Conservation (phyloP, 2,797 vertebrate genomes). For the Sebastes reedi region DNA sequence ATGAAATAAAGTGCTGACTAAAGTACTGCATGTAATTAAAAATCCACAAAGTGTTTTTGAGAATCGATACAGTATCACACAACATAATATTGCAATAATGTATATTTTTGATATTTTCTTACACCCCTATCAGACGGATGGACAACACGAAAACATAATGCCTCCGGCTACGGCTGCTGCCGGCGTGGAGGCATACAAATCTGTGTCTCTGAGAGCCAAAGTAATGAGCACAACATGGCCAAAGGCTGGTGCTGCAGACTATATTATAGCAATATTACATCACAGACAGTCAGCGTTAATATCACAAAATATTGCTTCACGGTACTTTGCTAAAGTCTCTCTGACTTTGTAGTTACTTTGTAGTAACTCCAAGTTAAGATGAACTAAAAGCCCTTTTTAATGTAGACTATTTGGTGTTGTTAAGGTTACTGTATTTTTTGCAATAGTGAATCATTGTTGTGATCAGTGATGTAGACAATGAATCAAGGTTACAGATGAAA, state of each 20-base stretch:
- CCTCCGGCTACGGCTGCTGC: no score
- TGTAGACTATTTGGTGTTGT: background rate
- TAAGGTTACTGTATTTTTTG: background rate
- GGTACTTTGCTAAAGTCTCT: background rate
- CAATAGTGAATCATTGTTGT: background rate
- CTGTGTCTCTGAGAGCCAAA: background rate
- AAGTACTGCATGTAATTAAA: no score
- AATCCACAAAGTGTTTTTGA: no score
- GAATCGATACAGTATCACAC: no score
- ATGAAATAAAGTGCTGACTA: no score
- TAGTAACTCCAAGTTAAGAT: background rate
- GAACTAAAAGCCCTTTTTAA: background rate
- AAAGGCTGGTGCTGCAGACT: background rate
- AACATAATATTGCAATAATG: no score
- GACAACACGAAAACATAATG: no score
- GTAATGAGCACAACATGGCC: background rate
- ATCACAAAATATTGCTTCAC: background rate
- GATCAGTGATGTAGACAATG: slow-evolving; percentile 10
- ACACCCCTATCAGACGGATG: no score
- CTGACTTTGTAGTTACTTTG: background rate
- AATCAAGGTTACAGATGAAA: slow-evolving; percentile 21
- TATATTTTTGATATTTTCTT: no score
- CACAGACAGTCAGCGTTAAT: background rate
- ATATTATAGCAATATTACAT: background rate
- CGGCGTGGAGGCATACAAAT: background rate